Evolutionary conservation across 1,140 invertebrate genomes (phyloP).

Genomic region (Drosophila pseudoananassae): DNA sequence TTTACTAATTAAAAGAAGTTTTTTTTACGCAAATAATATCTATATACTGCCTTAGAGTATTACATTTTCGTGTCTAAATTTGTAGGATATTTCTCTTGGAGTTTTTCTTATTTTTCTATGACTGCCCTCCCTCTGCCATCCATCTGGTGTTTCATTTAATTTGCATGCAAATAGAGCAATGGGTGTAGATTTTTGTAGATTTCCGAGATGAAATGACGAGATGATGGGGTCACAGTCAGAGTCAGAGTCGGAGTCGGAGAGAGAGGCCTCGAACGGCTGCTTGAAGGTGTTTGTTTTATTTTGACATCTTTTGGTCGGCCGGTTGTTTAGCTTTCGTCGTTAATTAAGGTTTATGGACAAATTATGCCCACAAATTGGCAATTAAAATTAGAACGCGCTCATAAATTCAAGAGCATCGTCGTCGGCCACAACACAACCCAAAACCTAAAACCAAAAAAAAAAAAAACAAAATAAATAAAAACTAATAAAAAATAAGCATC

Average conservation of each 20-base stretch:
- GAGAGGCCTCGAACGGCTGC: slow-evolving; percentile 5
- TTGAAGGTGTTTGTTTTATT: slow-evolving; percentile 78
- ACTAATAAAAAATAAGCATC: slow-evolving; percentile 30
- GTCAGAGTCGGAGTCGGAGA: no score
- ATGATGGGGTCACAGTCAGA: slow-evolving; percentile 25
- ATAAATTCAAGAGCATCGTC: slow-evolving; percentile 71
- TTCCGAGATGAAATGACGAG: slow-evolving; percentile 3
- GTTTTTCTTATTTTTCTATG: slow-evolving; percentile 2
- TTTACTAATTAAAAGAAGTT: no score
- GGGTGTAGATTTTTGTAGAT: slow-evolving; percentile 23
- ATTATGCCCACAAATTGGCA: slow-evolving; percentile 82
- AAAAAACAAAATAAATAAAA: slow-evolving; percentile 11
- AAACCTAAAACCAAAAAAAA: slow-evolving; percentile 23
- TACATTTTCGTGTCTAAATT: background rate
- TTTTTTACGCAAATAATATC: background rate
- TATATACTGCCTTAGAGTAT: slow-evolving; percentile 5
- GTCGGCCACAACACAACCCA: slow-evolving; percentile 8
- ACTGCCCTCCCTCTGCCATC: slow-evolving; percentile 6
- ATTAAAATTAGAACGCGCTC: slow-evolving; percentile 81
- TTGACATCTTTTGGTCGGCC: slow-evolving; percentile 70
- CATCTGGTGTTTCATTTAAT: slow-evolving; percentile 56
- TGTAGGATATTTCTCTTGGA: background rate
- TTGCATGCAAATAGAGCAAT: slow-evolving; percentile 69
- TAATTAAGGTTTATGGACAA: slow-evolving; percentile 82
- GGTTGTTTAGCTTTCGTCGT: slow-evolving; percentile 76